These are phyloP conservation scores for Mythimna impura DNA, from an alignment of 2,888 invertebrate genomes.

Conservation along the genomic window DNA sequence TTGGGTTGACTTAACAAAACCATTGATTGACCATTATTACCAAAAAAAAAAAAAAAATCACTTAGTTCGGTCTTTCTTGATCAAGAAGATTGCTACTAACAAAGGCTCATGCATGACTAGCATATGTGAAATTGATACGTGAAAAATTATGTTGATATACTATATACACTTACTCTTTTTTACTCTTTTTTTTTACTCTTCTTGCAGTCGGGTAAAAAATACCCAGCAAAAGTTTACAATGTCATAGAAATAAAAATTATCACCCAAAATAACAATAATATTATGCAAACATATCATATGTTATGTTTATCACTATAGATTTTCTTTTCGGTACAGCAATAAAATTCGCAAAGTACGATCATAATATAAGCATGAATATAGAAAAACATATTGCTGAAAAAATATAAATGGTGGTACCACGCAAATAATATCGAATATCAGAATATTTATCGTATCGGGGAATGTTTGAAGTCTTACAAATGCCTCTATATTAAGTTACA, in stretches of 20 bases:
- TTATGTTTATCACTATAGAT: not conserved
- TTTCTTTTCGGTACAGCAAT: conserved; percentile 1
- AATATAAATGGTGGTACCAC: conserved; percentile 3
- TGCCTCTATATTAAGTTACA: conserved; percentile 42
- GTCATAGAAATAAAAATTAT: not conserved
- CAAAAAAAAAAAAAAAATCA: too few species aligned
- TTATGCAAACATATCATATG: not conserved
- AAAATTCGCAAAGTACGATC: conserved; percentile 14
- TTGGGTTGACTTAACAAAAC: too few species aligned
- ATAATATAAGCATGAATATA: conserved; percentile 8
- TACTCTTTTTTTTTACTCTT: too few species aligned
- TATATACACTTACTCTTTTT: too few species aligned
- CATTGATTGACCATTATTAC: too few species aligned
- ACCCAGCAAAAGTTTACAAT: too few species aligned
- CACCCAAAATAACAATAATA: not conserved
- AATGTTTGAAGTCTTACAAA: conserved; percentile 52
- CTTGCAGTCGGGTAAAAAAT: too few species aligned
- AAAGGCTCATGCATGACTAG: too few species aligned
- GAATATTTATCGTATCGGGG: conserved; percentile 26
- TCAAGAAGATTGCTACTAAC: too few species aligned
- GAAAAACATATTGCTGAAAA: not conserved
- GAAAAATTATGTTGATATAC: too few species aligned
- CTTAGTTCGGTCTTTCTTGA: too few species aligned
- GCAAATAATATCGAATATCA: conserved; percentile 39
- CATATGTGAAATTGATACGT: too few species aligned